Base-by-base conservation (phyloP, 2,888 invertebrate genomes). In the Eupelmus urozonus region DNA sequence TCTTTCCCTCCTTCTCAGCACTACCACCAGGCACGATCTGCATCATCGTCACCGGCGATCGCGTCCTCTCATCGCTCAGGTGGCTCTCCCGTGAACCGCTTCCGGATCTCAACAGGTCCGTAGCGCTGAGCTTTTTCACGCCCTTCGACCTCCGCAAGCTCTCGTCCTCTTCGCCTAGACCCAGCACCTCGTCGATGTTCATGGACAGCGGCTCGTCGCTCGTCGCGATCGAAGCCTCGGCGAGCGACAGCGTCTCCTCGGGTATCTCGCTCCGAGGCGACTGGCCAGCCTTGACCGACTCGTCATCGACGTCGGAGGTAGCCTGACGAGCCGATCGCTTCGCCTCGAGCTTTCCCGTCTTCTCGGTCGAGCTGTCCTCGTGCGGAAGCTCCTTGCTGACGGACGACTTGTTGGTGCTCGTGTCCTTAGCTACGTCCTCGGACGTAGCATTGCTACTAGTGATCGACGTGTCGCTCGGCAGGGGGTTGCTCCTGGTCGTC, bases 41-140 rank as follows among this genome's bases (percentile, higher is more conserved):
- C 80, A 84, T 83, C 83, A 84, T 84, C 29, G 85, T 84, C 11
- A 84, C 79, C 16, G 85, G 85, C 2, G 84, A 82, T 29, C 81
- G 80, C 0, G 76, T 71, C 53, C 83, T 80, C 7, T 81, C 84
- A 18, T 79, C 81, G 20, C 82, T 80, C 5, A 80, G 59, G 45
- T 82, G 82, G 57, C 82, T 83, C 20, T 82, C 69, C 53, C 63
- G 72, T 1, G 72, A 72, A 0, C 27, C 20, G n/a, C 45, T 71
- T 11, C 27, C 49, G 40, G 67, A 51, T 5, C 34, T 34, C n/a
- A n/a, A 1, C 23, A 2, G 2, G 4, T 63, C 51, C 7, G 5
- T 20, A 7, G 13, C 18, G 45, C 5, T 29, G 9, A 34, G 1
- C n/a, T 40, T 5, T 27, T 25, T 57, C 11, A 0, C 5, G 7